A percentile compares a stretch with the other conserved stretches of the same genome.
These are phyloP conservation scores for Oenanthe melanoleuca DNA, from an alignment of 2,113 vertebrate species.

Conservation along the genomic window DNA sequence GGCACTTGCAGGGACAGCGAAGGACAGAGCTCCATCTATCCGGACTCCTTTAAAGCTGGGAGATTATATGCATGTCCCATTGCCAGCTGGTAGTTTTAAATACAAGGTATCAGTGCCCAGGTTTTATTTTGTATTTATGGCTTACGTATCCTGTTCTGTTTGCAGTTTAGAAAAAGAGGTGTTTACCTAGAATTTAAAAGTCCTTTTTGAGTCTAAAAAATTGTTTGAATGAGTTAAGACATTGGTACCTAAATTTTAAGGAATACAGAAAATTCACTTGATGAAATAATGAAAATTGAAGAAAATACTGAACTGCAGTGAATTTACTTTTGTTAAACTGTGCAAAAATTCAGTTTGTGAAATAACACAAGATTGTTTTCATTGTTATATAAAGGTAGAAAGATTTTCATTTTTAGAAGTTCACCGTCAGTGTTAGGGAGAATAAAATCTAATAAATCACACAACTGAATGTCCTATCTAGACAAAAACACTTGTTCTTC, in stretches of 20 bases:
- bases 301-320: neutral
- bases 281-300: neutral
- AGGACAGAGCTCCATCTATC: neutral
- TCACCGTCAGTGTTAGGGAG: neutral
- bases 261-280: neutral
- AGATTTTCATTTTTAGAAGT: neutral
- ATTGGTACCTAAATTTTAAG: neutral
- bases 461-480: neutral
- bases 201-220: neutral
- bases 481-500: neutral
- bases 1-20: fast-evolving
- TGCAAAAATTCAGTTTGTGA: neutral
- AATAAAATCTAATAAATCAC: neutral
- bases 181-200: neutral
- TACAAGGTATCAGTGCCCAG: neutral
- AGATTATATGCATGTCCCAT: no score
- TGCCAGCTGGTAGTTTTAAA: neutral
- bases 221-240: neutral
- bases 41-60: neutral
- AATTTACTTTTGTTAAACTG: neutral
- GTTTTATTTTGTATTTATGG: neutral
- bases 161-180: neutral
- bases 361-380: neutral
- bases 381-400: neutral
- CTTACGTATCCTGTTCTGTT: neutral